Base-by-base conservation (phyloP, 2,113 vertebrate species). In the Zapus hudsonius region DNA sequence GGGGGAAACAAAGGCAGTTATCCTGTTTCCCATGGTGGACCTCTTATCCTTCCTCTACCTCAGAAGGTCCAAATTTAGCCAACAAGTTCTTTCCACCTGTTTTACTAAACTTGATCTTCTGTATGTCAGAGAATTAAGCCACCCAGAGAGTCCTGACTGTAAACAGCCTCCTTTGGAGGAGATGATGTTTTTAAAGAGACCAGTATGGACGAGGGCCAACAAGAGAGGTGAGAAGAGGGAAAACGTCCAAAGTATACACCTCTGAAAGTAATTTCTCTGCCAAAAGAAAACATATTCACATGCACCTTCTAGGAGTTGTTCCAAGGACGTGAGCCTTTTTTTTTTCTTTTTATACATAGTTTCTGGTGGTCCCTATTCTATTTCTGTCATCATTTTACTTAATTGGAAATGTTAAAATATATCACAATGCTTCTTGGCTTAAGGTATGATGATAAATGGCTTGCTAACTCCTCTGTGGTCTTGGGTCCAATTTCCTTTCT, bases 341-440 rank as follows among this genome's bases (percentile, higher is more conserved):
- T 79, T 84, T 79, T 11, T 27, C 16, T 85, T 42, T 85, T 82
- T 57, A 55, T n/a, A 36, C 2, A 17, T 38, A 36, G 19, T 74
- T 76, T 59, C 67, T 69, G 75, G 52, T 87, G 66, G 63, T 70
- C 70, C 88, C 10, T 33, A 19, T 9, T 74, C 69, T 82, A 57
- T 89, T 85, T 89, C 47, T 83, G 78, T 70, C 57, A 38, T 89
- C 83, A 86, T 93, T 91, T 79, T 52, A 91, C 36, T 84, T 70
- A 93, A 86, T 74, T 86, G 66, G 23, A n/a, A 70, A 27, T 88
- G 38, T 63, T 94, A 75, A 95, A 92, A 89, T 42, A 42, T 69
- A 79, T 91, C 25, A 38, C 70, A 93, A 44, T 86, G 22, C 12
- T 84, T 87, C 59, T 75, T 55, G 55, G 57, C 57, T 59, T 73